These are phyloP conservation scores for Drosophila atripex DNA, from an alignment of 2,888 invertebrate species.

Conservation along the genomic window DNA sequence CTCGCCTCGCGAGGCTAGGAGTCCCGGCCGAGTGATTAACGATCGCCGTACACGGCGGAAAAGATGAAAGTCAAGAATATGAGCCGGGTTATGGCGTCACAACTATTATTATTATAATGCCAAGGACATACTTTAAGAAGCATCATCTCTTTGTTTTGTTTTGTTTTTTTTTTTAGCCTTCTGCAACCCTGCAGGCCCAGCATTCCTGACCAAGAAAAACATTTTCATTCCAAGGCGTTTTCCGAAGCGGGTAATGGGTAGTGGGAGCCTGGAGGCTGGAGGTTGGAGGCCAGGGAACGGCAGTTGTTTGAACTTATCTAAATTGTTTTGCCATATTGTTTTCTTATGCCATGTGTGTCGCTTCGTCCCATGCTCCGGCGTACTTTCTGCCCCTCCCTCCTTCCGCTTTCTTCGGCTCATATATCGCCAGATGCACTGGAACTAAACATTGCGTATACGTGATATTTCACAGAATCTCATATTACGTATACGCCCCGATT, in stretches of 20 bases:
- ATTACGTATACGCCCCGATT: background rate
- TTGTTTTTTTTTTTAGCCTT: conserved; percentile 17
- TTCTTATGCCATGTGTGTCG: conserved; percentile 76
- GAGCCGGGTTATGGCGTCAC: background rate
- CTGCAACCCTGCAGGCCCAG: conserved; percentile 43
- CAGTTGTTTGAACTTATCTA: conserved; percentile 79
- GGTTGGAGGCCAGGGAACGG: conserved; percentile 21
- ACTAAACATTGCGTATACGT: background rate
- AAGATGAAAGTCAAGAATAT: conserved; percentile 37
- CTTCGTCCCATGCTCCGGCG: conserved; percentile 25
- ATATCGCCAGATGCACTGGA: conserved; percentile 8
- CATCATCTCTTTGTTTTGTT: background rate
- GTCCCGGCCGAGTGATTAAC: conserved; percentile 51
- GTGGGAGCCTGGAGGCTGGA: background rate
- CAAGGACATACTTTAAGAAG: conserved; percentile 31
- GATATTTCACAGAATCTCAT: background rate
- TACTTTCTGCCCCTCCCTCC: background rate
- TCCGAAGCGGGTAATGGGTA: background rate
- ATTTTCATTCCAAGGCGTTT: conserved; percentile 74
- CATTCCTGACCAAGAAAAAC: conserved; percentile 72
- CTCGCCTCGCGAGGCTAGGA: too few relatives aligned
- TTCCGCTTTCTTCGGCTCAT: background rate
- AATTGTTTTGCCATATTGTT: conserved; percentile 80
- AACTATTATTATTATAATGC: conserved; percentile 35
- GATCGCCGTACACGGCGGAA: conserved; percentile 47